Conservation (phyloP, 64 coral and sea anemone species). For the Astreopora myriophthalma region DNA sequence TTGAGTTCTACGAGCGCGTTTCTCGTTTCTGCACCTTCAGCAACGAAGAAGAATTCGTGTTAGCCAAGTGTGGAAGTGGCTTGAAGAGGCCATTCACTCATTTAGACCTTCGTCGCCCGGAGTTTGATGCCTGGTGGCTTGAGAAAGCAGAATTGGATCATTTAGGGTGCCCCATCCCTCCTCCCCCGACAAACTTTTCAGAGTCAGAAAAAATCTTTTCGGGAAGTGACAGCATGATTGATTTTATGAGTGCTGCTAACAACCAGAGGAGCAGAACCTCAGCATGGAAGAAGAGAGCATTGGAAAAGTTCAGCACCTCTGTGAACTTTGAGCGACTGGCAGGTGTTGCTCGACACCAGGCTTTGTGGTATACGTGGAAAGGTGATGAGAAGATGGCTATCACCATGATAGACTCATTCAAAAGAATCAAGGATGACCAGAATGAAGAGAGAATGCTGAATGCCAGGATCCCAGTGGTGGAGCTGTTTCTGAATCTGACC, state of each 20-base stretch:
- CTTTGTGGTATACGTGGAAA: conserved; percentile 26
- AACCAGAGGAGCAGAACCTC: not conserved
- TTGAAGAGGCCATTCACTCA: conserved; percentile 9
- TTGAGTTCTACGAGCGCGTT: conserved; percentile 58
- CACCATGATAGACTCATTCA: conserved; percentile 43
- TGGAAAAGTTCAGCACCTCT: conserved; percentile 11
- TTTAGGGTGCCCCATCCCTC: not conserved
- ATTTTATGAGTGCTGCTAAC: not conserved
- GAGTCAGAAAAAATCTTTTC: not conserved
- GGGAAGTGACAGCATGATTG: not conserved
- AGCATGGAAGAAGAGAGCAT: conserved; percentile 24
- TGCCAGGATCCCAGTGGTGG: conserved; percentile 27
- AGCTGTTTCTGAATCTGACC: conserved; percentile 17
- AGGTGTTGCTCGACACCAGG: conserved; percentile 25
- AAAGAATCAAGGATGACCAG: conserved; percentile 7
- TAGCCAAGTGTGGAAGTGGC: conserved; percentile 27
- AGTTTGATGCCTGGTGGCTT: conserved; percentile 59
- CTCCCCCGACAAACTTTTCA: not conserved
- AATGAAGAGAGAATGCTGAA: not conserved
- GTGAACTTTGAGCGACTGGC: conserved; percentile 45
- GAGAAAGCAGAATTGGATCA: conserved; percentile 51
- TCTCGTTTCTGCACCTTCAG: conserved; percentile 24
- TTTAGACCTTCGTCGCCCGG: conserved; percentile 7
- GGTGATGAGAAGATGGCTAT: conserved; percentile 24
- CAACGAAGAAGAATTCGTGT: conserved; percentile 25